Evolutionary conservation across 2,888 invertebrate species (phyloP), one percentile per base, ranked within the genome.

Genomic region (Dermolepida albohirtum): DNA sequence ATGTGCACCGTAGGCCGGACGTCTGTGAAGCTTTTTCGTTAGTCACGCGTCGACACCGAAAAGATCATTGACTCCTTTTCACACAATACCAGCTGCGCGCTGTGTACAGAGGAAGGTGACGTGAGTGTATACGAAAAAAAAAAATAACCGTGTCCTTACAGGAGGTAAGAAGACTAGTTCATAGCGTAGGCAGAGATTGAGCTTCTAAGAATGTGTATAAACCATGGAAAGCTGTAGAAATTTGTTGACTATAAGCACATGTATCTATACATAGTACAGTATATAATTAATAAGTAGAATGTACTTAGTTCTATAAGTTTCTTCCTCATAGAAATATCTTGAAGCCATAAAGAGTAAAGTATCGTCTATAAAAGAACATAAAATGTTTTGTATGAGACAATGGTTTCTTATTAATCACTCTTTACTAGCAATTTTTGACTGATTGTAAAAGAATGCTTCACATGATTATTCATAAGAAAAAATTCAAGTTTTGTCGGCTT

Each of bases 61-160:
- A 62, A 62, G 59, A 62, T 62, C 59, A 49, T 62, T 62, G 49
- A 62, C 59, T 62, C 34, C 43, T n/a, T 17, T 47, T 16, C 47
- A 62, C 14, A 44, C 59, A 59, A 47, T 34, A 62, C 34, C 27
- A 62, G 34, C 34, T 62, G 39, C 39, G 49, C 47, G 59, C 16
- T 47, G 43, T 39, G 11, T 8, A 47, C 29, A 14, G 59, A 12
- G 16, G 16, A 47, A 62, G 34, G 34, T 62, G 59, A 34, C 47
- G 44, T 34, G 34, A 16, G 10, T 47, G 16, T 27, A 8, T 57
- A 57, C 11, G 12, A 27, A 11, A 2, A 52, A 52, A 52, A 29
- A 52, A 43, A 49, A 17, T 22, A 22, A 8, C 11, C 22, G 57
- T 43, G 57, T 44, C 57, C 57, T 57, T 44, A 43, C 22, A 57